Evolutionary conservation across 2,797 vertebrate species (phyloP).

Genomic region (Myotis planiceps): DNA sequence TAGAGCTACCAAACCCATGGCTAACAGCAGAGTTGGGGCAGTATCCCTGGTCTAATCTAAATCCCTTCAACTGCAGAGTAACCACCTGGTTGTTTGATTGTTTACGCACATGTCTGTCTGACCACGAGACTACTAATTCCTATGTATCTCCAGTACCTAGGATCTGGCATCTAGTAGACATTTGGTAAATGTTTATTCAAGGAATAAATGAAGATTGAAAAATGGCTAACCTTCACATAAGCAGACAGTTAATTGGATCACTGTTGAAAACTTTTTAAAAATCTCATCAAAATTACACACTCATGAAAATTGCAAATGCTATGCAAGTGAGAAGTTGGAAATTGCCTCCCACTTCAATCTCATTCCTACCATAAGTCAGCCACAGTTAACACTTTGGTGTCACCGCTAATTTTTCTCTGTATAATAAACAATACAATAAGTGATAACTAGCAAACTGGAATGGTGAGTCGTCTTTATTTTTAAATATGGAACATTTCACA

Average conservation of each 20-base stretch:
- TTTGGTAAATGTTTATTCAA: background rate
- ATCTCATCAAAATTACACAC: background rate
- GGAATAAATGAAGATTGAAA: background rate
- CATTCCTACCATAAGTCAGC: background rate
- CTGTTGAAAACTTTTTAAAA: background rate
- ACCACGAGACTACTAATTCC: background rate
- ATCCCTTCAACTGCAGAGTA: background rate
- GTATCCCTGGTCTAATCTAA: background rate
- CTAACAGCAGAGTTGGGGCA: background rate
- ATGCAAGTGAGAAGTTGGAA: background rate
- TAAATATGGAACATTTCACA: background rate
- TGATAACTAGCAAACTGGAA: background rate
- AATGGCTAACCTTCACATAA: background rate
- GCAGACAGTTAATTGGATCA: background rate
- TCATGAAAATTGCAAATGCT: conserved; percentile 3
- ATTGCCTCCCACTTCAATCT: background rate
- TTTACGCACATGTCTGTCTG: background rate
- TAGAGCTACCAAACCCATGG: background rate
- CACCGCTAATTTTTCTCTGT: background rate
- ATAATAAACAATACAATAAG: background rate
- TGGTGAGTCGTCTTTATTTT: background rate
- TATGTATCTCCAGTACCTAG: background rate
- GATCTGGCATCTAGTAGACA: background rate
- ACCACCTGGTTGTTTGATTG: background rate
- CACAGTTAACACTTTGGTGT: background rate